These are phyloP conservation scores for Zaprionus taronus DNA, from an alignment of 1,140 invertebrate species.

Conservation along the genomic window DNA sequence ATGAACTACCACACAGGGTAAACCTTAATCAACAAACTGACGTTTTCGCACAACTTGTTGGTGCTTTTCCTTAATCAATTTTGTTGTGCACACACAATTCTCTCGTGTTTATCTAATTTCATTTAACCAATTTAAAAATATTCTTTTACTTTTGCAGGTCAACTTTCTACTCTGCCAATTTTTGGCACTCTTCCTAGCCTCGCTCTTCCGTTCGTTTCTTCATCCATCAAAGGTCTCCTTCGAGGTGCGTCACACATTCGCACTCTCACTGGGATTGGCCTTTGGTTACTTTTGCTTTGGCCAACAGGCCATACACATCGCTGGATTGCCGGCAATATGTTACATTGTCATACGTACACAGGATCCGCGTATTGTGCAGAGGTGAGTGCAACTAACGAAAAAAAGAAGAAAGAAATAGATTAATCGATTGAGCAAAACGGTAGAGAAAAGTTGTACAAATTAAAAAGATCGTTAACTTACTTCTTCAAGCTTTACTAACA, in stretches of 20 bases:
- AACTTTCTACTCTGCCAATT: conserved; percentile 94
- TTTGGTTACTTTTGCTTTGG: conserved; percentile 96
- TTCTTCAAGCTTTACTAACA: neutral
- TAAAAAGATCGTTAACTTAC: no score
- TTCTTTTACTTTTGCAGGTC: conserved; percentile 86
- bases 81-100: neutral
- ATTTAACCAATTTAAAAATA: neutral
- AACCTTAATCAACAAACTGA: neutral
- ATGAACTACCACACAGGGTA: neutral
- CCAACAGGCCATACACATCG: conserved; percentile 92
- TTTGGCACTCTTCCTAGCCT: conserved; percentile 90
- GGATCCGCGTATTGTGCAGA: conserved; percentile 88
- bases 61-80: conserved; percentile 4
- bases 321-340: conserved; percentile 89
- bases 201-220: conserved; percentile 89
- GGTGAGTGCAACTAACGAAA: conserved; percentile 84
- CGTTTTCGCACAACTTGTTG: neutral
- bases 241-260: conserved; percentile 90
- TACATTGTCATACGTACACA: conserved; percentile 89
- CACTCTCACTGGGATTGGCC: conserved; percentile 89
- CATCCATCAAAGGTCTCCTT: conserved; percentile 88
- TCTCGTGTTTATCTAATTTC: conserved; percentile 3
- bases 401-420: no score
- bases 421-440: no score
- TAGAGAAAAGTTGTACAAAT: no score